Evolutionary conservation across 2,888 invertebrate genomes (phyloP), one percentile per base, ranked within the genome.

Genomic region (Stenoptilia bipunctidactyla): DNA sequence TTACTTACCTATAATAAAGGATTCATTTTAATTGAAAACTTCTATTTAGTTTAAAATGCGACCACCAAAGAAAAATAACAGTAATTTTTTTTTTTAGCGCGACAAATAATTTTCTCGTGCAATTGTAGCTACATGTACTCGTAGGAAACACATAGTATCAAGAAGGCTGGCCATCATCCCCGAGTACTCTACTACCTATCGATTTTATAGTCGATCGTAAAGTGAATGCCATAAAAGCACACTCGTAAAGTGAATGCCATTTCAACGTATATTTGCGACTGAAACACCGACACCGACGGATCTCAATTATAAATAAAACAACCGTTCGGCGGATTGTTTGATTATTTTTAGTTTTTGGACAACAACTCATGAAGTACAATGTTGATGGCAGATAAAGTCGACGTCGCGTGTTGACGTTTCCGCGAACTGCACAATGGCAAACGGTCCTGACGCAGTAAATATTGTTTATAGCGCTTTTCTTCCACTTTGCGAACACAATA

Each of bases 221-320:
- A 66, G 55, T 46, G 27, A 27, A 51, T 54, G 51, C 55, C 49
- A 60, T 66, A 60, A 61, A 63, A 58, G 52, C 51, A 55, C 58
- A 56, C 60, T 64, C 58, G 62, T 54, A 52, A 58, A 62, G 60
- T 61, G 57, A 61, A 63, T 61, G 61, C 58, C 65, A 66, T 70
- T 70, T 57, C 61, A 61, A 65, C 57, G 53, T 66, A 63, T 72
- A 68, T 73, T 70, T 66, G 66, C 63, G 59, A 56, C 60, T 53
- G 55, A 58, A 58, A 55, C 54, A 53, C 55, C 57, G 56, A 57
- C 56, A 47, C 55, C 57, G 56, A 53, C 52, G 54, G 51, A 53
- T 62, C 57, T 61, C 61, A 58, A 66, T 61, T 56, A 66, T 56
- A 56, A 55, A 60, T 55, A 58, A 58, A 66, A 60, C 56, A 63